A percentile compares a stretch with the other conserved stretches of the same genome.
Evolutionary conservation across 2,113 vertebrate genomes (phyloP).

Genomic region (Lichenostomus cassidix): DNA sequence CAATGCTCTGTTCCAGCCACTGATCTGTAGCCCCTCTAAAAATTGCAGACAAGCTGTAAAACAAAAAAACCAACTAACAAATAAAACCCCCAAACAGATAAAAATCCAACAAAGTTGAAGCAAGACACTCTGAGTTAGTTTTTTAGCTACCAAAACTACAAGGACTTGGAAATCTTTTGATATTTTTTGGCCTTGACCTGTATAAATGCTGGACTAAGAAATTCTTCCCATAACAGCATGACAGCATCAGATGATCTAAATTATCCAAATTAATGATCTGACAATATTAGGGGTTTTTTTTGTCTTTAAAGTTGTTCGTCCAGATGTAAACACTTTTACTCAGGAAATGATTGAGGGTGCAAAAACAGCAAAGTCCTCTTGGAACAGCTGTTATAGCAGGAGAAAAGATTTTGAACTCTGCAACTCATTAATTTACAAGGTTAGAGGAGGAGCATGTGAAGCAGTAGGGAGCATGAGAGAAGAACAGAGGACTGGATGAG

Average conservation of each 20-base stretch:
- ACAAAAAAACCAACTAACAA: not conserved
- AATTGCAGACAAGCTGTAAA: not conserved
- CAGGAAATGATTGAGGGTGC: not conserved
- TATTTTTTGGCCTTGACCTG: not conserved
- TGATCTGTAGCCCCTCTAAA: not conserved
- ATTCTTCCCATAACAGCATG: not conserved
- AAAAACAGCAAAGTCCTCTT: not conserved
- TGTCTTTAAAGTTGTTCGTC: not conserved
- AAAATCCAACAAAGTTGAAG: not conserved
- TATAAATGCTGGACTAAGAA: not conserved
- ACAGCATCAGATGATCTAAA: not conserved
- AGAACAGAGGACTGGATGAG: not conserved
- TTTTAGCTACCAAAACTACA: not conserved
- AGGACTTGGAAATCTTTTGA: not conserved
- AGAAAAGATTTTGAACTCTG: not conserved
- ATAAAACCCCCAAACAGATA: not conserved
- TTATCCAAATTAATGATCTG: not conserved
- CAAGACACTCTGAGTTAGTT: not conserved
- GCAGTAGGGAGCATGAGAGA: not conserved
- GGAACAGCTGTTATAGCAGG: not conserved
- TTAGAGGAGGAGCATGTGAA: constrained; percentile 1
- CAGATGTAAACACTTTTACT: not conserved
- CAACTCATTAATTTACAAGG: not conserved
- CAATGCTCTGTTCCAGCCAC: not conserved
- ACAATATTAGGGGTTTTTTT: not conserved